phyloP scores from a whole-genome alignment of 2,888 invertebrate species.

The Drosophila stalkeri region DNA sequence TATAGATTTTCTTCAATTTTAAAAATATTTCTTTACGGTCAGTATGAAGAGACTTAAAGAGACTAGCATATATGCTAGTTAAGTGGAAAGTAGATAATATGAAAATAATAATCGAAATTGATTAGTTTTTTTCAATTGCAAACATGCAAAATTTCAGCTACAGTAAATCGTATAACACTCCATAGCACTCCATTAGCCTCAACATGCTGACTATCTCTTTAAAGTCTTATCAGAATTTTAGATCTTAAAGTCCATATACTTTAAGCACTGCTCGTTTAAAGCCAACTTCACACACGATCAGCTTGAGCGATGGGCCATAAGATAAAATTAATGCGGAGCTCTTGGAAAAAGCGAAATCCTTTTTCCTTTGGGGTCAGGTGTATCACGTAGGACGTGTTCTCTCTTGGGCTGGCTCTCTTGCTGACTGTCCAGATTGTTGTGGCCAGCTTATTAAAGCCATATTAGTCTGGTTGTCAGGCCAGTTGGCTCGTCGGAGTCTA shows the following conservation, averaged over 20 bases:
- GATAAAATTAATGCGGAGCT: background rate
- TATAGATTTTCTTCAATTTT: no score
- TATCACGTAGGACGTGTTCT: background rate
- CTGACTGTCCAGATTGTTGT: slow-evolving; percentile 29
- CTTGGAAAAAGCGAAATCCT: background rate
- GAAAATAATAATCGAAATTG: no score
- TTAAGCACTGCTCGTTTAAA: background rate
- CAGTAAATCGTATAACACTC: no score
- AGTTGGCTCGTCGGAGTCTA: slow-evolving; percentile 56
- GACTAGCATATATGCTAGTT: no score
- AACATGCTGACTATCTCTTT: background rate
- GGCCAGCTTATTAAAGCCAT: slow-evolving; percentile 72
- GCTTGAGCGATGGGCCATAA: background rate
- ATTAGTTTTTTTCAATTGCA: no score
- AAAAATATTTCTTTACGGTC: no score
- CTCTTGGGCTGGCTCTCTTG: slow-evolving; percentile 5
- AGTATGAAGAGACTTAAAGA: no score
- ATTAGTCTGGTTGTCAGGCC: slow-evolving; percentile 55
- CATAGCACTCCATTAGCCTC: no score
- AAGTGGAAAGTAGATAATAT: no score
- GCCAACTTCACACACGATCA: background rate
- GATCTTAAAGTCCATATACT: background rate
- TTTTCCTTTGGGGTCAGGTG: slow-evolving; percentile 1
- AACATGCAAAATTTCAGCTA: no score
- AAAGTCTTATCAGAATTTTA: background rate